Evolutionary conservation across 37 sponge, comb jelly and placozoan genomes (phyloP).

Genomic region (Spongilla lacustris): DNA sequence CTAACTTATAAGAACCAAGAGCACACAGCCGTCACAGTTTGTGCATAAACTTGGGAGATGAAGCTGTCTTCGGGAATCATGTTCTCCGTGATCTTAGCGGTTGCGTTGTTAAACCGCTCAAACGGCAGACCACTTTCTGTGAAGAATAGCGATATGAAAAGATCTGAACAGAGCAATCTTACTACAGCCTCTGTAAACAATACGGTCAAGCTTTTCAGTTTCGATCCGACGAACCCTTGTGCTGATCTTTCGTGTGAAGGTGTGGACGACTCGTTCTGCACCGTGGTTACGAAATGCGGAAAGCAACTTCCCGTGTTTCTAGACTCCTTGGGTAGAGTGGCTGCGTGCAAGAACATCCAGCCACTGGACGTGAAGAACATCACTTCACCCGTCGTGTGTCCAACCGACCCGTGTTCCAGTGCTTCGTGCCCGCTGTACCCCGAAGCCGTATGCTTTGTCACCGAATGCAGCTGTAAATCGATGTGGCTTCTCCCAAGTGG

Average conservation of each 20-base stretch:
- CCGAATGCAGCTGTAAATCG: slow-evolving; percentile 41
- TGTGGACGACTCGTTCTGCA: slow-evolving; percentile 54
- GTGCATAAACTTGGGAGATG: too few relatives aligned
- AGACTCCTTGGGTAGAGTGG: not conserved
- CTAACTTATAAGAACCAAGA: too few relatives aligned
- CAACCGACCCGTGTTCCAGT: slow-evolving; percentile 43
- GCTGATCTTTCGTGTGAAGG: slow-evolving; percentile 8
- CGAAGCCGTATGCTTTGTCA: slow-evolving; percentile 44
- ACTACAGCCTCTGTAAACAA: too few relatives aligned
- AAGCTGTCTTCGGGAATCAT: too few relatives aligned
- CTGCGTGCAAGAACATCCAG: slow-evolving; percentile 20
- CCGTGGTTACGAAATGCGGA: slow-evolving; percentile 50
- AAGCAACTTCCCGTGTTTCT: slow-evolving; percentile 40
- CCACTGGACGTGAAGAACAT: not conserved
- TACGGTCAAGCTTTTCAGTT: not conserved
- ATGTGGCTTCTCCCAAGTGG: slow-evolving; percentile 25
- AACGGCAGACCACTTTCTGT: too few relatives aligned
- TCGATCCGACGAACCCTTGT: slow-evolving; percentile 40
- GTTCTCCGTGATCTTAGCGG: too few relatives aligned
- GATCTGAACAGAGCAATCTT: too few relatives aligned
- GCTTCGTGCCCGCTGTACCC: slow-evolving; percentile 21
- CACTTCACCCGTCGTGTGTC: slow-evolving; percentile 21
- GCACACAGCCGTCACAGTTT: too few relatives aligned
- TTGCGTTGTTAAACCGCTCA: too few relatives aligned
- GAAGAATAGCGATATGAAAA: too few relatives aligned